Evolutionary conservation across 2,797 vertebrate species (phyloP), one percentile per base, ranked within the genome.

Genomic region (Epinephelus awoara): DNA sequence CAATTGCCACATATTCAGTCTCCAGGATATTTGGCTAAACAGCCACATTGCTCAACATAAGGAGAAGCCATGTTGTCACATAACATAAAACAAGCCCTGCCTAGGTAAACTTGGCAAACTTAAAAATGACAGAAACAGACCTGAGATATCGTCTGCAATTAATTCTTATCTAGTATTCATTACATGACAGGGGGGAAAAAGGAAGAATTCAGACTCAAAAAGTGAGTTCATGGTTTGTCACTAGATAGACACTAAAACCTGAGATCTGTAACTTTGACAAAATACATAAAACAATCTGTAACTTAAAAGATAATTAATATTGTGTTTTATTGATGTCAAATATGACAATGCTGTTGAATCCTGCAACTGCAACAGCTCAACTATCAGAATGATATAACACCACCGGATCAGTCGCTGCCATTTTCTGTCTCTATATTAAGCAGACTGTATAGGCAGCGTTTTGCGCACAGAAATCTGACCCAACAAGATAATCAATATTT

Each of bases 11-110:
- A 57, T n/a, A 44, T 51, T 57, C 74, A 62, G 57, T 14, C 42
- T 64, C 63, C 80, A 77, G 72, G 68, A 72, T 50, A 57, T 68
- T 42, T 56, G 73, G 56, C 38, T 49, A 59, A 68, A 74, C n/a
- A 40, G 34, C 8, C 70, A 83, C 59, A 50, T 18, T 69, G 70
- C 59, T 79, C 52, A 69, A 66, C 65, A 61, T 40, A 29, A 38
- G 27, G 17, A 59, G 58, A 9, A 77, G 46, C 25, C 57, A 46
- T 47, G 74, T 46, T 72, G 50, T 3, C 18, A 38, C 12, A 40
- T 14, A 29, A 54, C 1, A 12, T 40, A 50, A 34, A 62, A 62
- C 21, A 1, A 29, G 42, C 21, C 29, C 50, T 17, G 18, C 47
- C 19, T 1, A 65, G 51, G 51, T 63, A 23, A 68, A 62, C 52